Evolutionary conservation across 1,140 invertebrate genomes (phyloP), one percentile per base, ranked within the genome.

Genomic region (Oppia nitens): DNA sequence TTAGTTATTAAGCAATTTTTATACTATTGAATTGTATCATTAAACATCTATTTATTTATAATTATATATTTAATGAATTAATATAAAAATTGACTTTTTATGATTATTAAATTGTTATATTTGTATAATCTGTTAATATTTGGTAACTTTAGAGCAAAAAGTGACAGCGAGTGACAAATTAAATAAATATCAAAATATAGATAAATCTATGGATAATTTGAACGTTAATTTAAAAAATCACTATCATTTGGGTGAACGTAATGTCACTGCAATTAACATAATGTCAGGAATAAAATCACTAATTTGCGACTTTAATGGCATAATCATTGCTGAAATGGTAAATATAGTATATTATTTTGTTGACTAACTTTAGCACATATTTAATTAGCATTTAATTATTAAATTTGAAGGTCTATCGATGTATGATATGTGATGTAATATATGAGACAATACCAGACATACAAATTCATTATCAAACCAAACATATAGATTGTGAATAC

Each of bases 241-340:
- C 32, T 40, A 40, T 40, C 32, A 40, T 40, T 40, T 40, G 17
- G 32, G 32, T 9, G 32, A 40, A 17, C 6, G 32, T 6, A 40
- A 40, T 40, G 32, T 40, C 6, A 17, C 32, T 40, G 17, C 32
- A 40, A 40, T 40, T 40, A 40, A 40, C 32, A 40, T 40, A 40
- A 40, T 40, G 32, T 40, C 32, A 40, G 28, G 28, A 20, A n/a
- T 57, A 17, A 26, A 56, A 21, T 62, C 60, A 26, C 21, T 63
- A n/a, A 28, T 63, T 9, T 63, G 62, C 47, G 59, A 63, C 25
- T 24, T 29, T 6, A 63, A 57, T 47, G 62, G 62, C 12, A 63
- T 63, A 23, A 62, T 63, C 6, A 55, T 63, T 20, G 62, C 62
- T 20, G 62, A 63, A 47, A 61, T 60, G 45, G 62, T 63, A 40